Conservation (phyloP, 2,113 vertebrate species). For the Cyanoramphus novaezelandiae region DNA sequence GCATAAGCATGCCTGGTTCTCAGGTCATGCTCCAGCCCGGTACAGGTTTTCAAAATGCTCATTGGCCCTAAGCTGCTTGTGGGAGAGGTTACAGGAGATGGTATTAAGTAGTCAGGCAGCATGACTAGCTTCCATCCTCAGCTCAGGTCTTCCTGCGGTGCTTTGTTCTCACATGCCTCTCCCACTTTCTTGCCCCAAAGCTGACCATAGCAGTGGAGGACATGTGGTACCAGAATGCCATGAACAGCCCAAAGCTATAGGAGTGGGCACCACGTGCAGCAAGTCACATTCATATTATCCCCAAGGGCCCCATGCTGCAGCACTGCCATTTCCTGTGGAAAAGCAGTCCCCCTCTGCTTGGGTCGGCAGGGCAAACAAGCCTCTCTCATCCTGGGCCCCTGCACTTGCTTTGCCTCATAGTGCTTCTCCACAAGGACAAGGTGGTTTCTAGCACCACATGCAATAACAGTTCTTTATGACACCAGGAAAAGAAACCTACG, state of each 20-base stretch:
- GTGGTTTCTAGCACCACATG: accelerated
- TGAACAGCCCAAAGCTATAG: not conserved
- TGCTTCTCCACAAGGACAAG: not conserved
- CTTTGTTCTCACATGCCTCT: not conserved
- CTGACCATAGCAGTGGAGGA: not conserved
- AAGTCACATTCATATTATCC: not conserved
- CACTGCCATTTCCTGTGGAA: not conserved
- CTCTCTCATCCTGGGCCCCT: not conserved
- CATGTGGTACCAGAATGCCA: not conserved
- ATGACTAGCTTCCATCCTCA: not conserved
- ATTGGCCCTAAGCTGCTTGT: not conserved
- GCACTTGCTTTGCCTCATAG: not conserved
- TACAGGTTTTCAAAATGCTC: not conserved
- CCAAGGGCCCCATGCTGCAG: not conserved
- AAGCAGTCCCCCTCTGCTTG: not conserved
- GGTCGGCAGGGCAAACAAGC: accelerated
- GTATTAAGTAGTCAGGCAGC: not conserved
- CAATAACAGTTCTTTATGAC: not conserved
- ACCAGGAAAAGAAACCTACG: not conserved
- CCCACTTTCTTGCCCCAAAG: not conserved
- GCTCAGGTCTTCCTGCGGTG: not conserved
- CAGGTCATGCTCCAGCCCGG: not conserved
- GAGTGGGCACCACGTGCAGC: not conserved
- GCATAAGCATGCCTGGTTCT: not conserved
- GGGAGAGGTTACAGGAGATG: not conserved